Conservation (phyloP, 2,888 invertebrate species). For the Caenorhabditis sinica region DNA sequence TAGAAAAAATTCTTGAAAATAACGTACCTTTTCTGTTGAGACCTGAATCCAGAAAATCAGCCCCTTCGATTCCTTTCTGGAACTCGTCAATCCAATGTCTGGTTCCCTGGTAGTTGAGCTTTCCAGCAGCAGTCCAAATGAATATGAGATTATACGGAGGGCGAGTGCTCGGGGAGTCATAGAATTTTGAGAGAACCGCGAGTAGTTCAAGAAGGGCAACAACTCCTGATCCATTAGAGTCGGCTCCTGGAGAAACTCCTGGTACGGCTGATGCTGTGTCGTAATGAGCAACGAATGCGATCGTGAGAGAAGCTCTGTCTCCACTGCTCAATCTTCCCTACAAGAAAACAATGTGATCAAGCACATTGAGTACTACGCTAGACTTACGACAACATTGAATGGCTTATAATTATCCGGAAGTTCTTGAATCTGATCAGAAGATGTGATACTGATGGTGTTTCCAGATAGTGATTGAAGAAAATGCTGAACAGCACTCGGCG, state of each 20-base stretch:
- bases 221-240: constrained; percentile 88
- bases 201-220: constrained; percentile 91
- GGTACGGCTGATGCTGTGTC: constrained; percentile 94
- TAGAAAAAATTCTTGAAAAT: not conserved
- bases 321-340: constrained; percentile 78
- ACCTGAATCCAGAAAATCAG: constrained; percentile 46
- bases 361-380: not conserved
- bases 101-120: constrained; percentile 94
- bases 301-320: constrained; percentile 88
- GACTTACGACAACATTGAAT: constrained; percentile 47
- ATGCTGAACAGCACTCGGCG: constrained; percentile 75
- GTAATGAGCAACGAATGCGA: constrained; percentile 94
- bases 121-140: constrained; percentile 93
- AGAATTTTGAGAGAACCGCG: constrained; percentile 88
- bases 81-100: constrained; percentile 97
- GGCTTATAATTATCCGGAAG: constrained; percentile 46
- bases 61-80: constrained; percentile 86
- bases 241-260: constrained; percentile 86
- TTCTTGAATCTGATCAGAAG: constrained; percentile 25
- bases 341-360: not conserved
- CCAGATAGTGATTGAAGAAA: constrained; percentile 77
- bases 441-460: constrained; percentile 80
- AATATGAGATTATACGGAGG: constrained; percentile 87
- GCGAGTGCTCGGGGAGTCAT: constrained; percentile 76
- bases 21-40: constrained; percentile 6